phyloP scores from a whole-genome alignment of 2,888 invertebrate species.

The Pollenia labialis region DNA sequence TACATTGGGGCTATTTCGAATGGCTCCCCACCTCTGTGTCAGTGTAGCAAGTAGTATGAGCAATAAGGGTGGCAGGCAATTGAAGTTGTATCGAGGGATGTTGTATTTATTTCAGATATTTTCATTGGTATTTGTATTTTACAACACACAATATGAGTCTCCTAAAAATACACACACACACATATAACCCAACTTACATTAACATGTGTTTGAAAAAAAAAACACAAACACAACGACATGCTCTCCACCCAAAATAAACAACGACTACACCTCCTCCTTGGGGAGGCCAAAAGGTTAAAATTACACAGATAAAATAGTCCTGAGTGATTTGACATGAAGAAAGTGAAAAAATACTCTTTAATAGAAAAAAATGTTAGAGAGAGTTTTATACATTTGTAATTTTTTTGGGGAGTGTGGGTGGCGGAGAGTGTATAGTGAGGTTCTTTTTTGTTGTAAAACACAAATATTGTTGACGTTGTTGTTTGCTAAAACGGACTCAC shows the following conservation, averaged over 20 bases:
- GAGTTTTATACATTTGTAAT: slow-evolving; percentile 14
- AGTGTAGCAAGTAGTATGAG: slow-evolving; percentile 57
- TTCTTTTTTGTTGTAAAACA: slow-evolving; percentile 48
- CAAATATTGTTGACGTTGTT: slow-evolving; percentile 34
- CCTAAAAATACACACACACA: slow-evolving; percentile 47
- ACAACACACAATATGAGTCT: slow-evolving; percentile 57
- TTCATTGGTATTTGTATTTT: slow-evolving; percentile 70
- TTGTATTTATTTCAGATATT: slow-evolving; percentile 61
- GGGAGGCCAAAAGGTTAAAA: slow-evolving; percentile 76
- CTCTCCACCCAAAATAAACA: background rate
- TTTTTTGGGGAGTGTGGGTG: background rate
- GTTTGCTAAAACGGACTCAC: slow-evolving; percentile 26
- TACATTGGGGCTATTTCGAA: slow-evolving; percentile 61
- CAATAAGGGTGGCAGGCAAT: slow-evolving; percentile 58
- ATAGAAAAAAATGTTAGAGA: slow-evolving; percentile 19
- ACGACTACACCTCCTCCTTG: slow-evolving; percentile 67
- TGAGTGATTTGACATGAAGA: slow-evolving; percentile 70
- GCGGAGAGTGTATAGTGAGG: slow-evolving; percentile 54
- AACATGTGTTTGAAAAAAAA: background rate
- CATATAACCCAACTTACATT: background rate
- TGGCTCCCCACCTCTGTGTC: slow-evolving; percentile 22
- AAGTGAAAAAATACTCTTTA: slow-evolving; percentile 15
- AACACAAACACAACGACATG: background rate
- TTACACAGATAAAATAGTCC: slow-evolving; percentile 66
- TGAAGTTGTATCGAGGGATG: slow-evolving; percentile 59